Conservation (phyloP, 1,140 invertebrate species). For the Drosophila albomicans region DNA sequence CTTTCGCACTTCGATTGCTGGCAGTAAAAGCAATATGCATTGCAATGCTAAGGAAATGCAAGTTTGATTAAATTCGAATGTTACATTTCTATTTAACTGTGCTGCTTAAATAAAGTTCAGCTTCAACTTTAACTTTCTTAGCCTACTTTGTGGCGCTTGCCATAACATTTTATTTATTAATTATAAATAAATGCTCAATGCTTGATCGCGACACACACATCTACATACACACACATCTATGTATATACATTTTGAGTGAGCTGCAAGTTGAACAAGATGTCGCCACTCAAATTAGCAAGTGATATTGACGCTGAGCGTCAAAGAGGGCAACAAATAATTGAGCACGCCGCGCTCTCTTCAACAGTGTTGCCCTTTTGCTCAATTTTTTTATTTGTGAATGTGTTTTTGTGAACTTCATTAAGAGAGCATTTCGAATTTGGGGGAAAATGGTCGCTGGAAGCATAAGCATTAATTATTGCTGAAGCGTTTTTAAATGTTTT, state of each 20-base stretch:
- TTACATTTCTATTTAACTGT: not conserved
- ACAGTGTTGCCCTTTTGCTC: conserved; percentile 2
- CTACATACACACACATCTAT: not conserved
- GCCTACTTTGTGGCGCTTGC: conserved; percentile 5
- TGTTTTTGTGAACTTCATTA: not conserved
- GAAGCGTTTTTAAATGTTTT: not conserved
- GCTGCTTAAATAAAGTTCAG: not conserved
- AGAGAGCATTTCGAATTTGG: not conserved
- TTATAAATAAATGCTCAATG: conserved; percentile 4
- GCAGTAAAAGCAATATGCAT: conserved; percentile 45
- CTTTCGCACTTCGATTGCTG: conserved; percentile 28
- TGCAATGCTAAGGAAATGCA: conserved; percentile 3
- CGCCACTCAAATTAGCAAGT: not conserved
- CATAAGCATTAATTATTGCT: not conserved
- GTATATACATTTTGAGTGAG: not conserved
- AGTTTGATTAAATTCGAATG: not conserved
- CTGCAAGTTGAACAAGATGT: not conserved
- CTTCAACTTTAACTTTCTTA: not conserved
- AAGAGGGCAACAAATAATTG: not conserved
- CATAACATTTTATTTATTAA: not conserved
- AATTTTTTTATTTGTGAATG: not conserved
- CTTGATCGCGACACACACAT: not conserved
- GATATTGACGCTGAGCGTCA: not conserved
- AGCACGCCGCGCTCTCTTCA: not conserved
- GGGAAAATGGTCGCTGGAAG: not conserved